These are phyloP conservation scores for Sorex araneus DNA, from an alignment of 2,113 vertebrate species.

Conservation along the genomic window DNA sequence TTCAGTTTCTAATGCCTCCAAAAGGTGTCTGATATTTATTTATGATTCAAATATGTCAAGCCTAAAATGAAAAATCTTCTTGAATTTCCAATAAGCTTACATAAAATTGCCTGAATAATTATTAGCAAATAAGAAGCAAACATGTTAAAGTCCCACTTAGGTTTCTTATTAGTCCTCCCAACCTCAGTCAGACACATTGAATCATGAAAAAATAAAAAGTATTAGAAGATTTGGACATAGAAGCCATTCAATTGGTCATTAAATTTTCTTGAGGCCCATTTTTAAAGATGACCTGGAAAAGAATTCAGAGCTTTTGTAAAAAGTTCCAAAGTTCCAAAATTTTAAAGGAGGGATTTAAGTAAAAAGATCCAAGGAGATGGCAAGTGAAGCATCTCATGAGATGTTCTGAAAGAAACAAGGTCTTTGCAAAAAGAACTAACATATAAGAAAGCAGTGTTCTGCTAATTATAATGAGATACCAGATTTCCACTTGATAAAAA, in stretches of 20 bases:
- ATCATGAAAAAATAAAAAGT: background rate
- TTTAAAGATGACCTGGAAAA: constrained; percentile 30
- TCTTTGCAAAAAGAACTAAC: background rate
- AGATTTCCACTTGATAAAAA: constrained; percentile 29
- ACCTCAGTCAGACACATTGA: background rate
- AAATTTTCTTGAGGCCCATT: constrained; percentile 17
- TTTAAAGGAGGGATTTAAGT: constrained; percentile 28
- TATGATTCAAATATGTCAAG: constrained; percentile 76
- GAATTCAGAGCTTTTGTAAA: constrained; percentile 44
- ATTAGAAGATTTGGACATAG: constrained; percentile 53
- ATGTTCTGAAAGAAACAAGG: constrained; percentile 9
- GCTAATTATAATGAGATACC: constrained; percentile 13
- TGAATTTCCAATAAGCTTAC: constrained; percentile 72
- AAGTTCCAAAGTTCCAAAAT: background rate
- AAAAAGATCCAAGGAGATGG: constrained; percentile 1
- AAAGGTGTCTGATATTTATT: constrained; percentile 76
- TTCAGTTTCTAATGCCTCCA: constrained; percentile 78
- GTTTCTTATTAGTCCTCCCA: background rate
- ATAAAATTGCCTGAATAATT: constrained; percentile 71
- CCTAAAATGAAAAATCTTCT: constrained; percentile 71
- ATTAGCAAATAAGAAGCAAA: constrained; percentile 69
- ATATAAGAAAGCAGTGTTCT: background rate
- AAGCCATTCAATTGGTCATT: constrained; percentile 21
- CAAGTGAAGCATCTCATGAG: background rate
- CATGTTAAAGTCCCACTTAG: background rate